Percentiles rank a stretch among this genome's conserved stretches.
These are phyloP conservation scores for Pogona vitticeps DNA, from an alignment of 2,113 vertebrate genomes.

Conservation along the genomic window DNA sequence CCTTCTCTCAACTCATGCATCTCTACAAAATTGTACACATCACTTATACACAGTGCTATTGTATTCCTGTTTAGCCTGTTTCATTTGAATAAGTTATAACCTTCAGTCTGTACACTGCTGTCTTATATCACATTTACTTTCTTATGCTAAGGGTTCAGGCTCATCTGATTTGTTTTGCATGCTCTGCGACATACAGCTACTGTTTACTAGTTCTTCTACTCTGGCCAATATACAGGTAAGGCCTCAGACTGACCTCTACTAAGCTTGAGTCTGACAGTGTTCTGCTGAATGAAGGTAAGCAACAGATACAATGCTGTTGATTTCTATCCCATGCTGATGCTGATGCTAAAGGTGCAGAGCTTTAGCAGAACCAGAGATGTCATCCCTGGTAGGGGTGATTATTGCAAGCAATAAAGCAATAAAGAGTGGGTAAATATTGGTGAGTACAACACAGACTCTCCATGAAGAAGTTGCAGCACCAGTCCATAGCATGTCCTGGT, in stretches of 20 bases:
- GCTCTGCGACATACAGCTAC: too few species aligned
- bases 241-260: background rate
- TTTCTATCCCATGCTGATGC: background rate
- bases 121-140: too few species aligned
- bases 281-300: background rate
- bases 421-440: background rate
- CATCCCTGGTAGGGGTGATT: background rate
- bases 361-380: background rate
- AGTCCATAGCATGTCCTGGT: background rate
- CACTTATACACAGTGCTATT: too few species aligned
- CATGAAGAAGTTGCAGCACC: background rate
- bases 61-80: too few species aligned
- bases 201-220: too few species aligned
- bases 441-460: background rate
- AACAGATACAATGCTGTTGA: background rate
- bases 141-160: too few species aligned
- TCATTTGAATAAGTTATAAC: too few species aligned
- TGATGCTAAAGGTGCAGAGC: background rate
- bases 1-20: too few species aligned
- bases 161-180: too few species aligned
- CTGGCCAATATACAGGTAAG: too few species aligned
- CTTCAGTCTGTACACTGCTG: too few species aligned
- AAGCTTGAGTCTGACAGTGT: background rate
- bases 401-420: background rate
- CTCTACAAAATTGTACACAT: too few species aligned